Evolutionary conservation across 2,888 invertebrate species (phyloP), one percentile per base, ranked within the genome.

Genomic region (Tinea trinotella): DNA sequence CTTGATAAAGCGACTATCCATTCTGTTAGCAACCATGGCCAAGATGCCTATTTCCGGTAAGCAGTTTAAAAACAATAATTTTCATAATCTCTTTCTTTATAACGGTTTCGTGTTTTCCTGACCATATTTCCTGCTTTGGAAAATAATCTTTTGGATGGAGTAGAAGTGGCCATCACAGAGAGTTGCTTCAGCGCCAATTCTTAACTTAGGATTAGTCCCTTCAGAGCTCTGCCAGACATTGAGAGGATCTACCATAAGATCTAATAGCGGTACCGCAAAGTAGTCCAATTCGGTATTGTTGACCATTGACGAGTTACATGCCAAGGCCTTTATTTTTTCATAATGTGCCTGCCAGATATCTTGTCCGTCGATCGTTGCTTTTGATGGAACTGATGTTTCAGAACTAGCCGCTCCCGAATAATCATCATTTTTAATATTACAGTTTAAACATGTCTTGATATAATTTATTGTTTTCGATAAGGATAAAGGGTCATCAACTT

Each of bases 281-380:
- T 54, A 22, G 56, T 57, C 56, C 30, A 57, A 56, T 56, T 58
- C 57, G 15, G 56, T 58, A 57, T 56, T 56, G 22, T 58, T 50
- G 34, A 15, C 44, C 44, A 36, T 57, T 56, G 56, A 56, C 56
- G 54, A 10, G 55, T 54, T 56, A 56, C 48, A 44, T 55, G 54
- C 52, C 55, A 53, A 5, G n/a, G n/a, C n/a, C n/a, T n/a, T 55
- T 56, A 56, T 52, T 58, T 57, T 60, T 57, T 58, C 56, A 60
- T 59, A 22, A 56, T 60, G 57, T 54, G 52, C 56, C 55, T 57
- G 58, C 58, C 57, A 59, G 3, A 59, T 60, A 58, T 59, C 57
- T 57, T 57, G 57, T 54, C 44, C 57, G 55, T 57, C 36, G 54
- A 22, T 7, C 4, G 22, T 7, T 7, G 7, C 22, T 22, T 22